Evolutionary conservation across 2,888 invertebrate genomes (phyloP).

Genomic region (Epistrophe eligans): DNA sequence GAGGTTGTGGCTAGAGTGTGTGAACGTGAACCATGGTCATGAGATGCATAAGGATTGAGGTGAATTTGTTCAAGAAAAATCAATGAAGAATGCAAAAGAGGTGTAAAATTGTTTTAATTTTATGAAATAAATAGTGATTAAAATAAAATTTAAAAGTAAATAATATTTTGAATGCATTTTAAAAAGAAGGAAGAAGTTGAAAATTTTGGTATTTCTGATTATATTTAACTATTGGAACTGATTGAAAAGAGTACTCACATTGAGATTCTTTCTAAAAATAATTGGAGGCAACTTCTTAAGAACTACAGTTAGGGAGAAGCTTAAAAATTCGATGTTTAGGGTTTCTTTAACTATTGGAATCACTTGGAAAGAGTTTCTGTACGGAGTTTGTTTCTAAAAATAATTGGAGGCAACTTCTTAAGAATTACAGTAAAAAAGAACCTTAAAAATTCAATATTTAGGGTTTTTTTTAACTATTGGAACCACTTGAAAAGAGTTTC

Average conservation of each 20-base stretch:
- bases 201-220: background rate
- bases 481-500: too few species aligned
- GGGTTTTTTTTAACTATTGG: too few species aligned
- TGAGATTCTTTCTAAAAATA: background rate
- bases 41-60: constrained; percentile 45
- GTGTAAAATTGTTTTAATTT: background rate
- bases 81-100: background rate
- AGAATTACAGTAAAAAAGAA: too few species aligned
- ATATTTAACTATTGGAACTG: background rate
- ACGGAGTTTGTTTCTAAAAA: background rate
- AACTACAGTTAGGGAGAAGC: background rate
- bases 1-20: constrained; percentile 15
- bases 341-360: background rate
- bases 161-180: background rate
- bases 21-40: constrained; percentile 36
- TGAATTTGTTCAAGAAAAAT: constrained; percentile 9
- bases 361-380: background rate
- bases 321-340: background rate
- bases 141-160: background rate
- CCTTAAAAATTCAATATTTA: too few species aligned
- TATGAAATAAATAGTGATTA: too few species aligned
- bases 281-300: background rate
- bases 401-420: background rate
- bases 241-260: background rate
- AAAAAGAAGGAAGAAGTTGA: background rate